Conservation (phyloP, 37 sponge, comb jelly and placozoan species). For the Haliclona indistincta region DNA sequence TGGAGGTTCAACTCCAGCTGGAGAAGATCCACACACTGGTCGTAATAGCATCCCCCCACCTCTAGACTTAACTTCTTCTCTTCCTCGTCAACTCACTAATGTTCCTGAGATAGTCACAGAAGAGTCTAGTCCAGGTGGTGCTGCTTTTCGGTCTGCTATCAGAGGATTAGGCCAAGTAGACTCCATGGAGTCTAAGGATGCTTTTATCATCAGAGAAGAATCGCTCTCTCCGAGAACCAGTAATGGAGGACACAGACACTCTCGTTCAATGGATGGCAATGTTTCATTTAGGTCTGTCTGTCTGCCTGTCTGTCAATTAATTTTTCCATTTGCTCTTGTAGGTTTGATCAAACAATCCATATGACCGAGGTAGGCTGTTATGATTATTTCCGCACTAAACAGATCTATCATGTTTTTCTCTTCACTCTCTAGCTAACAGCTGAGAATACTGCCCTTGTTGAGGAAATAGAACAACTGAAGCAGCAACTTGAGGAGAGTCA, state of each 20-base stretch:
- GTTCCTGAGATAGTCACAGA: background rate
- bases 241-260: too few species aligned
- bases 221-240: too few species aligned
- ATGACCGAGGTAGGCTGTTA: background rate
- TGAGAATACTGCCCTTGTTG: slow-evolving; percentile 20
- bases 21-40: background rate
- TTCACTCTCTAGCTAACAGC: slow-evolving; percentile 2
- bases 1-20: background rate
- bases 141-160: too few species aligned
- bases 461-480: slow-evolving; percentile 39
- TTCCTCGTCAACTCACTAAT: background rate
- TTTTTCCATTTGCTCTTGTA: background rate
- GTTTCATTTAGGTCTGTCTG: background rate
- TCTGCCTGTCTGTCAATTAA: background rate
- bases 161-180: background rate
- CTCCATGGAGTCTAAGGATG: background rate
- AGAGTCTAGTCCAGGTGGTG: background rate
- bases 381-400: background rate
- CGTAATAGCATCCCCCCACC: background rate
- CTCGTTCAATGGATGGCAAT: background rate
- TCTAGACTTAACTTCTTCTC: background rate
- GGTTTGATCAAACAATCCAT: slow-evolving; percentile 7
- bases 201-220: background rate
- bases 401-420: background rate
- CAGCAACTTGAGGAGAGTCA: slow-evolving; percentile 16